These are phyloP conservation scores for Lucifuga dentata DNA, from an alignment of 2,113 vertebrate species.

Conservation along the genomic window DNA sequence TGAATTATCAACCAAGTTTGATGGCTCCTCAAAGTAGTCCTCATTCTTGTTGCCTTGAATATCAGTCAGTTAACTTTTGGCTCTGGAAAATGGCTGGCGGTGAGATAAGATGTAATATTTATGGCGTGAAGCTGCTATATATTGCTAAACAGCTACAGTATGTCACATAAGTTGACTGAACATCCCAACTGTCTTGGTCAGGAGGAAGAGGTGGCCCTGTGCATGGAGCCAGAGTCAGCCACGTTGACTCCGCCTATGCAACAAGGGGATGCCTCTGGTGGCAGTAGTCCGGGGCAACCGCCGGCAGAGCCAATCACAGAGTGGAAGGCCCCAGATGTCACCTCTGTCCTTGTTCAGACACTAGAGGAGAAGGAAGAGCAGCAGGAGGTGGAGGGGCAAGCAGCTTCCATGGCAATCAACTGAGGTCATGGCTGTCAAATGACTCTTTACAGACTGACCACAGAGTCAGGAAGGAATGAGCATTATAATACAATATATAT, in stretches of 20 bases:
- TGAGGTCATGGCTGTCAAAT: conserved; percentile 69
- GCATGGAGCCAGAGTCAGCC: conserved; percentile 90
- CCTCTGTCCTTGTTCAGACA: conserved; percentile 89
- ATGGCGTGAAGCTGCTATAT: background rate
- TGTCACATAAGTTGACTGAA: background rate
- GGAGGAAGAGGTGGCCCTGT: conserved; percentile 91
- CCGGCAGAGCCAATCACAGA: conserved; percentile 84
- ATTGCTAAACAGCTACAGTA: background rate
- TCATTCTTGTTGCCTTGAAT: too few relatives aligned
- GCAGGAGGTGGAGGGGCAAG: conserved; percentile 63
- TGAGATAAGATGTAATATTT: too few relatives aligned
- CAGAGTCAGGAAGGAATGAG: conserved; percentile 57
- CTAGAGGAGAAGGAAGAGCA: conserved; percentile 92
- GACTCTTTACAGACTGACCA: conserved; percentile 67
- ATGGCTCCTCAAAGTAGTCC: too few relatives aligned
- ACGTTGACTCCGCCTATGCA: conserved; percentile 85
- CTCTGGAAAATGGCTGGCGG: too few relatives aligned
- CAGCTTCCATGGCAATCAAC: conserved; percentile 73
- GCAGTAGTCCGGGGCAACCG: conserved; percentile 86
- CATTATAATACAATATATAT: conserved; percentile 75
- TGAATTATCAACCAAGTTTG: too few relatives aligned
- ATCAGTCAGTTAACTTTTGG: too few relatives aligned
- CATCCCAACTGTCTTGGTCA: conserved; percentile 43
- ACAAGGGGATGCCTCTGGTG: conserved; percentile 86
- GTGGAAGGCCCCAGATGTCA: conserved; percentile 92